Percentiles rank a stretch among this genome's conserved stretches.
Conservation (phyloP, 2,888 invertebrate genomes). For the Athalia cordata region DNA sequence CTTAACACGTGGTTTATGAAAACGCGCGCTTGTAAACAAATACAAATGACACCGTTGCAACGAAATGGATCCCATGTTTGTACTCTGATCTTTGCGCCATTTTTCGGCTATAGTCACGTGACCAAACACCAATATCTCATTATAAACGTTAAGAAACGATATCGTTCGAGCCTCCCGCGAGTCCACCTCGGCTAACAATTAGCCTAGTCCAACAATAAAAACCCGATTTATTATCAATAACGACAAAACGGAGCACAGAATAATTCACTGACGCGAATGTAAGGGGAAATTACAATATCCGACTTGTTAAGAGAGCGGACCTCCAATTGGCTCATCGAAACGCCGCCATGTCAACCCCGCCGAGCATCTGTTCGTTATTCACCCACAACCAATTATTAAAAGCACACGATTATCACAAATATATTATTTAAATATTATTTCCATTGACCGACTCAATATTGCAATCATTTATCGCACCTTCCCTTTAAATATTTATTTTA, state of each 20-base stretch:
- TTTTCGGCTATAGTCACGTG: slow-evolving; percentile 78
- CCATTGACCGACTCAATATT: background rate
- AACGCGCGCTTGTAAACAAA: slow-evolving; percentile 88
- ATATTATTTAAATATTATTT: slow-evolving; percentile 11
- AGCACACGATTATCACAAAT: slow-evolving; percentile 20
- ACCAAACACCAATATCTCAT: slow-evolving; percentile 74
- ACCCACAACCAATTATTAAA: background rate
- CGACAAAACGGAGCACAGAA: slow-evolving; percentile 79
- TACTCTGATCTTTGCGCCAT: slow-evolving; percentile 79
- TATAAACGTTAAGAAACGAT: slow-evolving; percentile 54
- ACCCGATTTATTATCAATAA: slow-evolving; percentile 70
- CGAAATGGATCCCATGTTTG: slow-evolving; percentile 77
- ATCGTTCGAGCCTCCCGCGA: slow-evolving; percentile 25
- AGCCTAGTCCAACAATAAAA: slow-evolving; percentile 71
- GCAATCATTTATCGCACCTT: slow-evolving; percentile 30
- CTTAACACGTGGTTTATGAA: slow-evolving; percentile 84
- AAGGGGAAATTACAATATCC: slow-evolving; percentile 80
- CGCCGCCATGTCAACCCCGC: slow-evolving; percentile 81
- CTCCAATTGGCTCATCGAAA: slow-evolving; percentile 82
- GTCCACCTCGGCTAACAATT: slow-evolving; percentile 58
- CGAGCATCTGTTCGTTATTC: slow-evolving; percentile 60
- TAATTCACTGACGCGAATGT: slow-evolving; percentile 83
- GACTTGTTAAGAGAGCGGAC: slow-evolving; percentile 77
- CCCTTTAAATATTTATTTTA: slow-evolving; percentile 23
- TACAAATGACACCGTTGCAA: slow-evolving; percentile 83